Conservation (phyloP, 2,797 vertebrate species). For the Huso huso region DNA sequence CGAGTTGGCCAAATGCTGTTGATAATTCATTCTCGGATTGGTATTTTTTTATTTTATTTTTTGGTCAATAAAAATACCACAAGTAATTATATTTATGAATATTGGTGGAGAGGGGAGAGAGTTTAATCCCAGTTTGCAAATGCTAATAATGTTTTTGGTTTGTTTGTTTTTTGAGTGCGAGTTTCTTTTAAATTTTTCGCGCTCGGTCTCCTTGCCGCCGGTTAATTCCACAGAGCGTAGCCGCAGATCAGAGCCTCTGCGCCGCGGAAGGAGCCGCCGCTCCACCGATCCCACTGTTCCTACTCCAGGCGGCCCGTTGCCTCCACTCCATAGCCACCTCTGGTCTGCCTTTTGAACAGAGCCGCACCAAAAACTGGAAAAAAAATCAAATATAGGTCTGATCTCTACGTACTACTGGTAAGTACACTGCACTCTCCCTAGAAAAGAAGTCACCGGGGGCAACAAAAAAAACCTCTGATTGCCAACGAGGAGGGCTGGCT, state of each 20-base stretch:
- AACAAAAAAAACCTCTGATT: neutral
- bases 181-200: neutral
- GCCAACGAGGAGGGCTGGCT: conserved; percentile 1
- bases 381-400: neutral
- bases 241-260: conserved; percentile 19
- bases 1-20: conserved; percentile 93
- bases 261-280: conserved; percentile 20
- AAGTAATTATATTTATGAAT: too few species aligned
- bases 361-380: conserved; percentile 20
- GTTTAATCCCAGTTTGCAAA: neutral
- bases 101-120: neutral
- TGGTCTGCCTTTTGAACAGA: too few species aligned
- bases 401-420: neutral
- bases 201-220: conserved; percentile 2
- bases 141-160: neutral
- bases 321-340: conserved; percentile 47
- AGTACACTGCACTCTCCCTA: neutral
- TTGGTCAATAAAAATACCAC: too few species aligned
- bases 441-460: conserved; percentile 1
- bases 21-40: conserved; percentile 78
- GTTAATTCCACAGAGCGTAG: conserved; percentile 15
- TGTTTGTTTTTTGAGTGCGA: neutral
- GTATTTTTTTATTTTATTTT: neutral
- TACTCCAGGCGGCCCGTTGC: conserved; percentile 31
- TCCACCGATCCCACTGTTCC: conserved; percentile 35